Percentiles rank a stretch among this genome's conserved stretches.
Evolutionary conservation across 2,113 vertebrate genomes (phyloP).

Genomic region (Ctenomys sociabilis): DNA sequence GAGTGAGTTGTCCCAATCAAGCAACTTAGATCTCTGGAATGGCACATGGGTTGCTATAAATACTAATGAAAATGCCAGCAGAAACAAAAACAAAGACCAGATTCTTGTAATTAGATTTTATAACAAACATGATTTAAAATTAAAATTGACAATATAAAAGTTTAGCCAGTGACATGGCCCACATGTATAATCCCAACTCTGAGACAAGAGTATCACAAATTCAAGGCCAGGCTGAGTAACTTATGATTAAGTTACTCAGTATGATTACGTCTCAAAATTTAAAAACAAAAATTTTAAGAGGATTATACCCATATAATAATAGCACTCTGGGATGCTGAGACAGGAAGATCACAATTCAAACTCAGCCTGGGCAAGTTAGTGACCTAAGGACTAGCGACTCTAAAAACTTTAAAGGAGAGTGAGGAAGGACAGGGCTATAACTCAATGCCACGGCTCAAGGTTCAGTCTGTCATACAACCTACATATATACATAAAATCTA

Average conservation of each 20-base stretch:
- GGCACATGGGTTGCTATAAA: neutral
- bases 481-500: neutral
- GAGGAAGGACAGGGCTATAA: neutral
- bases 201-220: neutral
- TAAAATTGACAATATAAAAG: constrained; percentile 51
- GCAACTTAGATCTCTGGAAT: neutral
- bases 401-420: neutral
- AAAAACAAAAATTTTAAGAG: neutral
- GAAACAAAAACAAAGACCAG: constrained; percentile 10
- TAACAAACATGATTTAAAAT: constrained; percentile 46
- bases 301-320: neutral
- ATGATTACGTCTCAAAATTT: neutral
- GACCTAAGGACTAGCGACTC: neutral
- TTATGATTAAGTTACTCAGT: neutral
- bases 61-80: constrained; percentile 40
- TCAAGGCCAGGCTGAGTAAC: neutral
- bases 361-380: neutral
- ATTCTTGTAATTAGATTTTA: constrained; percentile 39
- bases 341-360: neutral
- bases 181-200: neutral
- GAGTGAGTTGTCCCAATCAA: neutral
- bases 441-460: neutral
- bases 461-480: no score
- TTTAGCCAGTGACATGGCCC: neutral
- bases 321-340: neutral